These are phyloP conservation scores for Polypedilum pembai DNA, from an alignment of 1,140 invertebrate genomes.

Conservation along the genomic window DNA sequence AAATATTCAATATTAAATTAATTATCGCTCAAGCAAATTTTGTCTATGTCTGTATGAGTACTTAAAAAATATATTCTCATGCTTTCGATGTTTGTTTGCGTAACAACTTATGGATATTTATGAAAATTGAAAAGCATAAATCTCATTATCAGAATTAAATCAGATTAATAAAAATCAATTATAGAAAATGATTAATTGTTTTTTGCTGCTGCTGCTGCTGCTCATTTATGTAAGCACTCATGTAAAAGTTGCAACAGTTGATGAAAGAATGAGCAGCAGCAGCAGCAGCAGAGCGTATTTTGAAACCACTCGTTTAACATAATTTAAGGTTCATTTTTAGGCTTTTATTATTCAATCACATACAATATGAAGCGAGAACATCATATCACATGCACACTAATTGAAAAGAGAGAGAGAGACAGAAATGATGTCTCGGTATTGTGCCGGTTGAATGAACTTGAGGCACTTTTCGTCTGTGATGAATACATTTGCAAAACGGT, in stretches of 20 bases:
- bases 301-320: not conserved
- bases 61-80: not conserved
- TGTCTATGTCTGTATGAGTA: not conserved
- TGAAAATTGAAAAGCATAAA: constrained; percentile 27
- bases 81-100: not conserved
- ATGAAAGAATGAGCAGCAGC: not conserved
- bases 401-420: not conserved
- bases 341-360: not conserved
- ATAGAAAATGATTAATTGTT: constrained; percentile 24
- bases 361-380: not conserved
- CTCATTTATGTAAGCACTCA: constrained; percentile 11
- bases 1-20: constrained; percentile 29
- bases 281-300: no score
- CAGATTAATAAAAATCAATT: constrained; percentile 27
- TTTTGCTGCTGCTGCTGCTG: no score
- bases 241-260: not conserved
- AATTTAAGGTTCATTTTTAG: not conserved
- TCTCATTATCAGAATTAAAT: constrained; percentile 27
- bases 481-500: not conserved
- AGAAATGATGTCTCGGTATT: not conserved
- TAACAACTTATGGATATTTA: not conserved
- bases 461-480: constrained; percentile 2
- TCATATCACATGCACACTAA: not conserved
- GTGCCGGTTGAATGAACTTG: constrained; percentile 3
- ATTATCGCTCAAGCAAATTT: constrained; percentile 2